phyloP scores from a whole-genome alignment of 2,113 vertebrate genomes.

The Larimichthys polyactis region DNA sequence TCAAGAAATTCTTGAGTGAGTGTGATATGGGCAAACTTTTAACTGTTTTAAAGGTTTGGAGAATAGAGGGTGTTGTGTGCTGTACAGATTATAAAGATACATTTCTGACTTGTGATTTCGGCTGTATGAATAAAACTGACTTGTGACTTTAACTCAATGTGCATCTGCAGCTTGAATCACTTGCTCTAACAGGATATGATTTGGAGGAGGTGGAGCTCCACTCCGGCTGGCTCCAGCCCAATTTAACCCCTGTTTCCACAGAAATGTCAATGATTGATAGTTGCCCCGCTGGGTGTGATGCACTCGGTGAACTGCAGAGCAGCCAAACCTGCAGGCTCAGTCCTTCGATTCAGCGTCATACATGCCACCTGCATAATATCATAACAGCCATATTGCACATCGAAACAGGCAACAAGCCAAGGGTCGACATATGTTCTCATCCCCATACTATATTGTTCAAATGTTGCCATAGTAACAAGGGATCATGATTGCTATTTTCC shows the following conservation, averaged over 20 bases:
- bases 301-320: slow-evolving; percentile 37
- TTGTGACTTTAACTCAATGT: background rate
- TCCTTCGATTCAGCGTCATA: slow-evolving; percentile 25
- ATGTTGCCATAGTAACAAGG: slow-evolving; percentile 12
- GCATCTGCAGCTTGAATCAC: slow-evolving; percentile 7
- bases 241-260: slow-evolving; percentile 39
- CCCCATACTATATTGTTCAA: slow-evolving; percentile 48
- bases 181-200: slow-evolving; percentile 33
- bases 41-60: background rate
- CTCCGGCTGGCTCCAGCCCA: slow-evolving; percentile 12
- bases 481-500: slow-evolving; percentile 32
- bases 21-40: background rate
- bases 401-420: slow-evolving; percentile 62
- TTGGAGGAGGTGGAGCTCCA: background rate
- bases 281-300: slow-evolving; percentile 18
- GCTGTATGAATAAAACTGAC: background rate
- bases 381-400: slow-evolving; percentile 45
- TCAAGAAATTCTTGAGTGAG: background rate
- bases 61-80: background rate
- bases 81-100: background rate
- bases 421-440: slow-evolving; percentile 39
- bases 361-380: slow-evolving; percentile 57
- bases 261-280: slow-evolving; percentile 48
- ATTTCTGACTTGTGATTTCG: background rate
- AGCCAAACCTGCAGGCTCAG: slow-evolving; percentile 41